Conservation (phyloP, 2,888 invertebrate species). For the Chironomus riparius region DNA sequence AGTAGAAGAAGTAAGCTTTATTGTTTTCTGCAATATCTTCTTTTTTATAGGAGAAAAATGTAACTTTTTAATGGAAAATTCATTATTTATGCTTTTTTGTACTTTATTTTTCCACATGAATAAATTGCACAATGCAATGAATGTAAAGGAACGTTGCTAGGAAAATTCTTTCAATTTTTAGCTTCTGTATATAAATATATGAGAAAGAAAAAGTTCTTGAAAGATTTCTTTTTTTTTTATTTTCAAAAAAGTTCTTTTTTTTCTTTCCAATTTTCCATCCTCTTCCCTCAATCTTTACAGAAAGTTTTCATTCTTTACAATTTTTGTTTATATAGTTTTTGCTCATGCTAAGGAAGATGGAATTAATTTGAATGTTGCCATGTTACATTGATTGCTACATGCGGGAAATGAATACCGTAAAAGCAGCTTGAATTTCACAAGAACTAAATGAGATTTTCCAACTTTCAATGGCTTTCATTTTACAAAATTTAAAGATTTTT, state of each 20-base stretch:
- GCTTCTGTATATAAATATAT: not conserved
- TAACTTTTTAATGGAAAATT: conserved; percentile 23
- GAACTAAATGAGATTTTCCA: too few relatives aligned
- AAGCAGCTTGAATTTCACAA: too few relatives aligned
- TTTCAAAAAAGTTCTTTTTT: not conserved
- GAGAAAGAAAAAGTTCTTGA: not conserved
- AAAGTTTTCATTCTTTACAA: not conserved
- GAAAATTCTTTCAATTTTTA: not conserved
- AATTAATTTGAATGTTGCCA: not conserved
- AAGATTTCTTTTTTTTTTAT: not conserved
- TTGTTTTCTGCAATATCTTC: conserved; percentile 8
- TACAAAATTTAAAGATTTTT: too few relatives aligned
- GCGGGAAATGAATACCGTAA: too few relatives aligned
- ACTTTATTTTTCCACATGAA: conserved; percentile 24
- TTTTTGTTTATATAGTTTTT: too few relatives aligned
- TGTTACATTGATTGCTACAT: too few relatives aligned
- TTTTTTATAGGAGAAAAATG: not conserved
- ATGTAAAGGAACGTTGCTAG: not conserved
- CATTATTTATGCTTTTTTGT: conserved; percentile 25
- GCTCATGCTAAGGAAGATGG: not conserved
- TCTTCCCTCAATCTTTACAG: not conserved
- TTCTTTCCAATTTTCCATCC: not conserved
- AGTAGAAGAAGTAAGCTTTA: not conserved
- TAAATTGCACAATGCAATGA: conserved; percentile 18
- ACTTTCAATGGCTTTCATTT: too few relatives aligned